phyloP scores from a whole-genome alignment of 2,888 invertebrate species.

The Morpho achilles region DNA sequence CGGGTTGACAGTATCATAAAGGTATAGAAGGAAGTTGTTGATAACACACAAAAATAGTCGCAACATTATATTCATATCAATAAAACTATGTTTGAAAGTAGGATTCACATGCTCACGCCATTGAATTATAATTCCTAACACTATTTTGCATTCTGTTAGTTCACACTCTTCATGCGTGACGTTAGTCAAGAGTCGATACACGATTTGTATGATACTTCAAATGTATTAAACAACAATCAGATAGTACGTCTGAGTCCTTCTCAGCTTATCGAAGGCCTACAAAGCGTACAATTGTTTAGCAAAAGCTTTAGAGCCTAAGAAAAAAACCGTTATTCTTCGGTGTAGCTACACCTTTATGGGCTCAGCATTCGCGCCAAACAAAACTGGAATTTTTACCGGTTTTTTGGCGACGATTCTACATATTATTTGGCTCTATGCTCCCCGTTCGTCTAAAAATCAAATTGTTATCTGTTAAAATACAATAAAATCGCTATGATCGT shows the following conservation, averaged over 20 bases:
- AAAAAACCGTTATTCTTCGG: constrained; percentile 46
- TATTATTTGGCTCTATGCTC: constrained; percentile 67
- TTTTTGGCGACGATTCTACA: constrained; percentile 53
- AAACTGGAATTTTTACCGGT: constrained; percentile 61
- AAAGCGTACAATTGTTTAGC: constrained; percentile 59
- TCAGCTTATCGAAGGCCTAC: constrained; percentile 38
- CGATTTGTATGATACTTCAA: constrained; percentile 14
- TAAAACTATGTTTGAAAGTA: too few species aligned
- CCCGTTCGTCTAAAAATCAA: constrained; percentile 77
- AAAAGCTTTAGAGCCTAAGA: constrained; percentile 54
- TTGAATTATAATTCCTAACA: too few species aligned
- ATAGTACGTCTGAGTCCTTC: constrained; percentile 50
- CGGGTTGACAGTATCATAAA: too few species aligned
- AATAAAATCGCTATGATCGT: neutral
- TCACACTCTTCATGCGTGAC: constrained; percentile 56
- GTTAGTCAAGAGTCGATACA: constrained; percentile 34
- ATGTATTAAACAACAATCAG: constrained; percentile 32
- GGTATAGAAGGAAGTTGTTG: neutral
- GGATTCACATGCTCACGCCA: constrained; percentile 7
- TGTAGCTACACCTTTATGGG: constrained; percentile 39
- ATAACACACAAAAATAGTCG: constrained; percentile 1
- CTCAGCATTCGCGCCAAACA: constrained; percentile 54
- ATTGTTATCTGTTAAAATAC: constrained; percentile 39
- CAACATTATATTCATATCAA: too few species aligned
- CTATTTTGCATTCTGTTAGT: constrained; percentile 49